phyloP scores from a whole-genome alignment of 2,888 invertebrate species.

The Melieria crassipennis region DNA sequence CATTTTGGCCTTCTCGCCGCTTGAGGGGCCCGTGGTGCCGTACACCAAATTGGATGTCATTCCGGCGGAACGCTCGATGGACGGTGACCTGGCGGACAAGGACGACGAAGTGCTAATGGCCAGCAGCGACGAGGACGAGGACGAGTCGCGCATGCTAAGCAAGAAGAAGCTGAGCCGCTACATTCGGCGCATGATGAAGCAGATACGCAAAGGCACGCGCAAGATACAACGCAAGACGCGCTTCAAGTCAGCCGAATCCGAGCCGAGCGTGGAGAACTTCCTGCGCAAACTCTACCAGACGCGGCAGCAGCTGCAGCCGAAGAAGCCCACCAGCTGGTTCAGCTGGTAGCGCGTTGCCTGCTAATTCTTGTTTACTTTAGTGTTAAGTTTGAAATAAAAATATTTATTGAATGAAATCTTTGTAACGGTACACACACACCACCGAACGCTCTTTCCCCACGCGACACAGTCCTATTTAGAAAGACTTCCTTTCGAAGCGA shows the following conservation, averaged over 20 bases:
- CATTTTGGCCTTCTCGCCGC: constrained; percentile 41
- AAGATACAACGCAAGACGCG: constrained; percentile 42
- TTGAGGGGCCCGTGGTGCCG: constrained; percentile 18
- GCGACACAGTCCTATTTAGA: too few relatives aligned
- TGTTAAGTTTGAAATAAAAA: constrained; percentile 4
- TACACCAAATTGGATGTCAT: constrained; percentile 42
- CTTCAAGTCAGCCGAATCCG: constrained; percentile 34
- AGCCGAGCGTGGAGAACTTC: constrained; percentile 42
- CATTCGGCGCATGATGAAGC: constrained; percentile 42
- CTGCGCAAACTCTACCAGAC: constrained; percentile 37
- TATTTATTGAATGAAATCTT: constrained; percentile 18
- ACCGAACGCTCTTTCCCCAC: too few relatives aligned
- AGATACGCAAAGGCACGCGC: constrained; percentile 45
- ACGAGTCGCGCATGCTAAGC: constrained; percentile 37
- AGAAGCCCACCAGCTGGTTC: constrained; percentile 31
- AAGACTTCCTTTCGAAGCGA: too few relatives aligned
- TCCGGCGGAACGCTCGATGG: constrained; percentile 35
- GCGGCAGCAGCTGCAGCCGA: constrained; percentile 24
- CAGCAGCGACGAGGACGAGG: neutral
- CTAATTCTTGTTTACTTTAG: constrained; percentile 3
- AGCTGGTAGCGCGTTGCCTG: constrained; percentile 19
- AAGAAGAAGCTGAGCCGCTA: constrained; percentile 40
- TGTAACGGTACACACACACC: too few relatives aligned
- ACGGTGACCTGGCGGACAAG: constrained; percentile 18
- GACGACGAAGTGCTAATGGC: neutral